Evolutionary conservation across 2,113 vertebrate species (phyloP).

Genomic region (Tiliqua scincoides): DNA sequence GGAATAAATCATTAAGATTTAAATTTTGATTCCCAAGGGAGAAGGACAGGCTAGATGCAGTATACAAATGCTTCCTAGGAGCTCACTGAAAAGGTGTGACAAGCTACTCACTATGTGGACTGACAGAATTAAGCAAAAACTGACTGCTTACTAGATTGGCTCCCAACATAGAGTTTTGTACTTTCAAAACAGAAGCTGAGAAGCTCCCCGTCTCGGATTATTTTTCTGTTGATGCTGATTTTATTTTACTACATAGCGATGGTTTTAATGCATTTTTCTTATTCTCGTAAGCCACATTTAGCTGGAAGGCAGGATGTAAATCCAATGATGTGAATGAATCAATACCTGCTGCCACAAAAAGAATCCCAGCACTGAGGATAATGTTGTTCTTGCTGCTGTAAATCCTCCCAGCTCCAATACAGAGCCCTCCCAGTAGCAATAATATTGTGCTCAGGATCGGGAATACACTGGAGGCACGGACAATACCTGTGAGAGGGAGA

Average conservation of each 20-base stretch:
- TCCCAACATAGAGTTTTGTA: background rate
- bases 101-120: too few relatives aligned
- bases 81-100: background rate
- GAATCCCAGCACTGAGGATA: slow-evolving; percentile 94
- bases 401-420: slow-evolving; percentile 89
- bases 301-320: too few relatives aligned
- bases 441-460: slow-evolving; percentile 94
- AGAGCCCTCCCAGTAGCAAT: slow-evolving; percentile 91
- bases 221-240: too few relatives aligned
- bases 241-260: too few relatives aligned
- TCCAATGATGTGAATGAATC: background rate
- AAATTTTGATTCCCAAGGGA: background rate
- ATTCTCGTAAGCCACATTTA: too few relatives aligned
- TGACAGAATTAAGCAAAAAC: background rate
- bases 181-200: background rate
- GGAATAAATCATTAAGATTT: background rate
- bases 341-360: slow-evolving; percentile 97
- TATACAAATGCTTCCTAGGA: background rate
- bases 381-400: slow-evolving; percentile 95
- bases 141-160: background rate
- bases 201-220: too few relatives aligned
- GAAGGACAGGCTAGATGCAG: background rate
- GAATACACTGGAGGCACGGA: slow-evolving; percentile 97
- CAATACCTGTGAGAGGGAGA: slow-evolving; percentile 83
- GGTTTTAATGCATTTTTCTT: too few relatives aligned